Evolutionary conservation across 2,888 invertebrate species (phyloP).

Genomic region (Galerucella pusilla): DNA sequence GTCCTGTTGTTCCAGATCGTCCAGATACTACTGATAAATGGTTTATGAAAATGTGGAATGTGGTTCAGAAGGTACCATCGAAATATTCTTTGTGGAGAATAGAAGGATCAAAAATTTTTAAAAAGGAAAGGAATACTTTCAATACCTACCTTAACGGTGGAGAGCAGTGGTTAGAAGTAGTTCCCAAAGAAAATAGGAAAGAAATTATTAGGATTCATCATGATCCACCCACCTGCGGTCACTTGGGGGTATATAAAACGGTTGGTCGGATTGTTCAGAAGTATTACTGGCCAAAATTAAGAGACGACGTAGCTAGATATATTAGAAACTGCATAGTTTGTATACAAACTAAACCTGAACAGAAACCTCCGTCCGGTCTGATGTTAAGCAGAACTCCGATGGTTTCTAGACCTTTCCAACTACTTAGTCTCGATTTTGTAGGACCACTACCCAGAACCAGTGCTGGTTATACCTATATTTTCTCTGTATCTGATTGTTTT

Average conservation of each 20-base stretch:
- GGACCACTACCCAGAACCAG: slow-evolving; percentile 40
- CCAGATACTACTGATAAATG: too few relatives aligned
- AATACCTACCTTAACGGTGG: too few relatives aligned
- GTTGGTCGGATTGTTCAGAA: slow-evolving; percentile 22
- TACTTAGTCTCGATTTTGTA: slow-evolving; percentile 41
- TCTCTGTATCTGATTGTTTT: slow-evolving; percentile 41
- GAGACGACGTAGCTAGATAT: slow-evolving; percentile 44
- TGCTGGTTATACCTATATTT: slow-evolving; percentile 31
- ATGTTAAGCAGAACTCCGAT: neutral
- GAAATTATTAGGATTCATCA: slow-evolving; percentile 37
- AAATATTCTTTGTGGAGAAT: too few relatives aligned
- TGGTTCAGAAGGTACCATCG: too few relatives aligned
- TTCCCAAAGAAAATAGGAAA: neutral
- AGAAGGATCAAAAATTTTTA: too few relatives aligned
- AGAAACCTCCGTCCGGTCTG: slow-evolving; percentile 31
- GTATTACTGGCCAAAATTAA: slow-evolving; percentile 50
- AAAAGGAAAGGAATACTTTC: too few relatives aligned
- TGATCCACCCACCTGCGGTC: slow-evolving; percentile 43
- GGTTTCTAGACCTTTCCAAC: slow-evolving; percentile 31
- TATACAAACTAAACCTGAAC: slow-evolving; percentile 42
- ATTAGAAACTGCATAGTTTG: slow-evolving; percentile 46
- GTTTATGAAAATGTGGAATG: too few relatives aligned
- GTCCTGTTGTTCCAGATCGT: too few relatives aligned
- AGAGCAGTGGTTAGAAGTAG: neutral
- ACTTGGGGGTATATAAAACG: slow-evolving; percentile 47